These are phyloP conservation scores for Rhincodon typus DNA, from an alignment of 2,797 vertebrate species.

Conservation along the genomic window DNA sequence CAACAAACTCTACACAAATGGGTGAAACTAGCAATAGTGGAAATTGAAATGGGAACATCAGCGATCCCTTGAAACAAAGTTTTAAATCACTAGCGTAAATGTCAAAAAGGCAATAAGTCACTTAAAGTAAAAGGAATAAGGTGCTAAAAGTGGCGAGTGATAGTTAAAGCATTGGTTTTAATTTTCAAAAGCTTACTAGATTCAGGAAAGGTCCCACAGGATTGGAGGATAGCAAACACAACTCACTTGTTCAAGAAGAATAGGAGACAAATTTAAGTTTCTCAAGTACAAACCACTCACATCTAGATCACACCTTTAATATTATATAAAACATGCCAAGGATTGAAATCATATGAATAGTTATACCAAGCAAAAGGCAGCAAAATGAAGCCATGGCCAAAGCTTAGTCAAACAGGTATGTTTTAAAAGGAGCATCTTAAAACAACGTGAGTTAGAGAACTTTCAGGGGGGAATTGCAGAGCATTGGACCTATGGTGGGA, in stretches of 20 bases:
- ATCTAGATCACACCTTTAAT: neutral
- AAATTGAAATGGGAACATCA: neutral
- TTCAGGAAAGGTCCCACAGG: too few species aligned
- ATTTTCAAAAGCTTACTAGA: too few species aligned
- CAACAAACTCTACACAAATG: neutral
- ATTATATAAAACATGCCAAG: neutral
- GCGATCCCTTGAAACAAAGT: neutral
- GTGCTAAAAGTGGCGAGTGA: too few species aligned
- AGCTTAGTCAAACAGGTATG: neutral
- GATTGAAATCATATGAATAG: neutral
- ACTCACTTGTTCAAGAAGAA: too few species aligned
- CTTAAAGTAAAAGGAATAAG: neutral
- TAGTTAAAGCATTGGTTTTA: too few species aligned
- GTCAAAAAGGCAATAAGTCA: neutral
- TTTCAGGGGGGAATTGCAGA: neutral
- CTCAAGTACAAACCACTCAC: neutral
- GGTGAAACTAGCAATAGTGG: neutral
- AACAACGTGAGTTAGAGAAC: neutral
- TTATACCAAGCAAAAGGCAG: neutral
- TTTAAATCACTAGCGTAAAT: neutral
- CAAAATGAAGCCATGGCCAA: neutral
- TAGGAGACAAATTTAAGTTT: neutral
- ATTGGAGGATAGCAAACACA: too few species aligned
- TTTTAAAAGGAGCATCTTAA: constrained; percentile 16
- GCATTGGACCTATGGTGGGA: neutral